Percentiles rank a stretch among this genome's conserved stretches.
Evolutionary conservation across 1,140 invertebrate genomes (phyloP).

Genomic region (Drosophila ambigua): DNA sequence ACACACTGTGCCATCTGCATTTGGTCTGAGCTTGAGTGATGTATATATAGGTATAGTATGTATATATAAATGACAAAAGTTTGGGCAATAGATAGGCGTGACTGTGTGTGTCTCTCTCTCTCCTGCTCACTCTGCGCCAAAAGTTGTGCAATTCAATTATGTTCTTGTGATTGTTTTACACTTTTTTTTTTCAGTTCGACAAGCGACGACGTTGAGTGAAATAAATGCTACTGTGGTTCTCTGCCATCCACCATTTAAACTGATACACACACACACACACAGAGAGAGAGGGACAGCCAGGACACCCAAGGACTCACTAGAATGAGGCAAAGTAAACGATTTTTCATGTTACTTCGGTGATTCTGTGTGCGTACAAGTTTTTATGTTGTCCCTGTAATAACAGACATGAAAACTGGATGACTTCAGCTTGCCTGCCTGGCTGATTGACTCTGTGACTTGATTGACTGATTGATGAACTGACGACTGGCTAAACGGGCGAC

Average conservation of each 20-base stretch:
- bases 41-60: background rate
- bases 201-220: conserved; percentile 12
- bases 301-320: background rate
- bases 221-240: conserved; percentile 30
- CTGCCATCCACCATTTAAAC: conserved; percentile 33
- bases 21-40: no score
- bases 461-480: conserved; percentile 51
- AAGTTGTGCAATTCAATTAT: conserved; percentile 63
- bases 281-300: conserved; percentile 4
- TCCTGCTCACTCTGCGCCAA: conserved; percentile 9
- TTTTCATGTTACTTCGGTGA: conserved; percentile 62
- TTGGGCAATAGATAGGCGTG: conserved; percentile 18
- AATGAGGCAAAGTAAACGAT: conserved; percentile 52
- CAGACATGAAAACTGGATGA: conserved; percentile 48
- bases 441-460: conserved; percentile 4
- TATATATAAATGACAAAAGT: conserved; percentile 34
- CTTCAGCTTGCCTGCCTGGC: conserved; percentile 9
- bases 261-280: conserved; percentile 18
- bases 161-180: conserved; percentile 51
- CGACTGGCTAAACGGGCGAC: conserved; percentile 23
- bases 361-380: conserved; percentile 33
- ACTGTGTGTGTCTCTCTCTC: background rate
- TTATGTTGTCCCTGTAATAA: conserved; percentile 67
- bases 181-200: conserved; percentile 40
- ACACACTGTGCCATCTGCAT: no score